Conservation (phyloP, 2,888 invertebrate species). For the Drosophila prostipennis region DNA sequence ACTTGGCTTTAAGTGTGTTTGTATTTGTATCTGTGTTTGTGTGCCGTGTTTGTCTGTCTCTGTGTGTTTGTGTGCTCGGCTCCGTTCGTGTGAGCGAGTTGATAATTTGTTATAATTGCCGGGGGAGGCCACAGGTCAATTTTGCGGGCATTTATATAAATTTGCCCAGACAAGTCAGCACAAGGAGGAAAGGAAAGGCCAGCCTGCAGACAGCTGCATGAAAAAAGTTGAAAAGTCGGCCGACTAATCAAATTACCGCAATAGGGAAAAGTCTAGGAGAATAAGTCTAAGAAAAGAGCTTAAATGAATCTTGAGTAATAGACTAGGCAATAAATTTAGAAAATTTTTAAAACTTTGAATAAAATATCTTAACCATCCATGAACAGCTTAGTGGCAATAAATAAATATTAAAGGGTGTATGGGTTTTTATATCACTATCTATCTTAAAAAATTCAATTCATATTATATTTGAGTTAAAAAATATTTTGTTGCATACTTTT, state of each 20-base stretch:
- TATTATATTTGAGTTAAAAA: no score
- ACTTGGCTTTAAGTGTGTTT: slow-evolving; percentile 10
- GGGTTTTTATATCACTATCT: no score
- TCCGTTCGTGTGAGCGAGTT: slow-evolving; percentile 70
- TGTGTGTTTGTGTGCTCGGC: slow-evolving; percentile 4
- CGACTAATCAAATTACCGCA: slow-evolving; percentile 61
- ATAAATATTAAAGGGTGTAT: no score
- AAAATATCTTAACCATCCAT: no score
- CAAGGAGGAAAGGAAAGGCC: slow-evolving; percentile 10
- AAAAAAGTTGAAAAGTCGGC: slow-evolving; percentile 56
- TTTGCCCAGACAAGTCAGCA: slow-evolving; percentile 63
- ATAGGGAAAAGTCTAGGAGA: not conserved
- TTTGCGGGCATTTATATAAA: slow-evolving; percentile 75
- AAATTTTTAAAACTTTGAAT: no score
- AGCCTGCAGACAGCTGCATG: slow-evolving; percentile 15
- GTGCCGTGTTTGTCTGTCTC: slow-evolving; percentile 15
- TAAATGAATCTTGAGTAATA: not conserved
- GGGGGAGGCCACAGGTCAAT: slow-evolving; percentile 75
- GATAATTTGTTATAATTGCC: slow-evolving; percentile 79
- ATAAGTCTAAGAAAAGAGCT: not conserved
- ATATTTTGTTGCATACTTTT: no score
- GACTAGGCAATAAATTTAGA: no score
- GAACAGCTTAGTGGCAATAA: no score
- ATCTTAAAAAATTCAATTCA: no score
- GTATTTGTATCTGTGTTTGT: slow-evolving; percentile 15